Evolutionary conservation across 2,888 invertebrate genomes (phyloP), one percentile per base, ranked within the genome.

Genomic region (Taenaris catops): DNA sequence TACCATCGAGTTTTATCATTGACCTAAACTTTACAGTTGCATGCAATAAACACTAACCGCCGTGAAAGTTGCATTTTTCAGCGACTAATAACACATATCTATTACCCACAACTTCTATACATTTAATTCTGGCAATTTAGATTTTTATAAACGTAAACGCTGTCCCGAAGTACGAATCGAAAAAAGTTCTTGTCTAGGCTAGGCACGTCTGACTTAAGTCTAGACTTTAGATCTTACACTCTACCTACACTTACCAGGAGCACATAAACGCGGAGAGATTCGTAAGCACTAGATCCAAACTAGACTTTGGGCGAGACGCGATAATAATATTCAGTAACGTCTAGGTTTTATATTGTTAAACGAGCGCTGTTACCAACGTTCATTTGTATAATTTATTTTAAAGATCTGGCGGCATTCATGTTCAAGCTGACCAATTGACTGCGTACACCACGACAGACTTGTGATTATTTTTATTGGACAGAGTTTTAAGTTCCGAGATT

Each of bases 191-290:
- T n/a, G n/a, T n/a, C n/a, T n/a, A 14, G 14, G 14, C 14, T 8
- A 7, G 35, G 16, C 21, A 25, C 23, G 28, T 36, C 31, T 23
- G 31, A n/a, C 43, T 40, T 24, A 41, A 39, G 42, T 43, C 43
- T 43, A 43, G 43, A 43, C 47, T 58, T n/a, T 52, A 46, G 48
- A 58, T 58, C 49, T 50, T 43, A 41, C 28, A 44, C 69, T 62
- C 69, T 81, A 76, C 79, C 80, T 81, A 80, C 67, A 73, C 63
- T 55, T 75, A 84, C 81, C 59, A 83, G 79, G 81, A 51, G 48
- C 46, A 33, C 76, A 83, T 62, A 62, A 50, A 33, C 42, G 42
- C 37, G 26, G 48, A 55, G 62, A 64, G 68, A 39, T 58, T 37
- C 48, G 33, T 53, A 66, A 76, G 66, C 57, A 78, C 79, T 81